These are phyloP conservation scores for Allobates femoralis DNA, from an alignment of 2,797 vertebrate genomes.

Conservation along the genomic window DNA sequence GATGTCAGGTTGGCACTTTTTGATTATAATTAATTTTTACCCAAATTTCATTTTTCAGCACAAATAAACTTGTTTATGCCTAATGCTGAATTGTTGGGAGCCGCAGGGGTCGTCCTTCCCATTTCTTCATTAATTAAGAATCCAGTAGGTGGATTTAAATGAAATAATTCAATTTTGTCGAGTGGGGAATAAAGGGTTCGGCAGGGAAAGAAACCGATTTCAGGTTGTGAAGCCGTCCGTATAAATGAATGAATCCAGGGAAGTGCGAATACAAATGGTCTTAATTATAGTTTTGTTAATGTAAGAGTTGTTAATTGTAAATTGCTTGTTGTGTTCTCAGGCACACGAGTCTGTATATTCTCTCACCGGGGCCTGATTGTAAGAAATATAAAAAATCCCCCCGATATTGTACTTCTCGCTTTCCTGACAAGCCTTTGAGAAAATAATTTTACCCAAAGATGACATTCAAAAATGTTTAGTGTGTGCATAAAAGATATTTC, in stretches of 20 bases:
- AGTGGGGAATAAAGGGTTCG: not conserved
- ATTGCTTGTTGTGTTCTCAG: constrained; percentile 2
- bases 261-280: constrained; percentile 21
- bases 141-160: not conserved
- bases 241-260: not conserved
- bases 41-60: not conserved
- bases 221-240: not conserved
- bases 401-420: constrained; percentile 35
- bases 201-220: constrained; percentile 8
- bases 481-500: constrained; percentile 51
- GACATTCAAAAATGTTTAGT: constrained; percentile 54
- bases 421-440: constrained; percentile 27
- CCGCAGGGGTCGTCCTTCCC: constrained; percentile 15
- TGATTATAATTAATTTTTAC: not conserved
- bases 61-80: not conserved
- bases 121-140: not conserved
- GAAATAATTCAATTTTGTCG: constrained; percentile 28
- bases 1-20: not conserved
- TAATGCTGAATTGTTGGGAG: not conserved
- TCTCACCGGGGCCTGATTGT: constrained; percentile 13
- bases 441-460: constrained; percentile 41
- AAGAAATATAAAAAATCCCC: not conserved
- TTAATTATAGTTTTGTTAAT: constrained; percentile 22
- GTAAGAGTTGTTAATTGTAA: not conserved
- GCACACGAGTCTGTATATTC: not conserved